phyloP scores from a whole-genome alignment of 1,140 invertebrate species.

The Drosophila ogumai region DNA sequence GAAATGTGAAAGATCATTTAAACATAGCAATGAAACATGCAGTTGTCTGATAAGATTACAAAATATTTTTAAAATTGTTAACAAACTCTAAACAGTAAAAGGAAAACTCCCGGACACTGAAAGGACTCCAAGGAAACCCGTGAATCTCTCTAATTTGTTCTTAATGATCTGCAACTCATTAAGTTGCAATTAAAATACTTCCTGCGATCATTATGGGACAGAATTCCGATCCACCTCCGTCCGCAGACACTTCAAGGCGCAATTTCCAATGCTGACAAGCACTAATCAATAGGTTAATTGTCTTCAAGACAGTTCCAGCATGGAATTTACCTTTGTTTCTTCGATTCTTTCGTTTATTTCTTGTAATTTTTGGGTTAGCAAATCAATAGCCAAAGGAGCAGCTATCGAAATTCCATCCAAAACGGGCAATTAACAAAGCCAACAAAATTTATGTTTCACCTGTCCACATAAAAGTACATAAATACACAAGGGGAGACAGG shows the following conservation, averaged over 20 bases:
- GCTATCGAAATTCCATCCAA: slow-evolving; percentile 60
- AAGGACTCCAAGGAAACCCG: neutral
- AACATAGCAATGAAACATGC: no score
- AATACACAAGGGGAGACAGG: slow-evolving; percentile 68
- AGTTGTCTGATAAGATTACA: no score
- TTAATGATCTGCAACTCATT: slow-evolving; percentile 22
- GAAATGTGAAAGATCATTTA: no score
- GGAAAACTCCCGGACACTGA: neutral
- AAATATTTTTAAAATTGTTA: neutral
- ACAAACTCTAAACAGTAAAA: neutral
- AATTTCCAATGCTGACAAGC: slow-evolving; percentile 69
- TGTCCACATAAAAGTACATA: slow-evolving; percentile 80
- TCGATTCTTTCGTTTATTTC: slow-evolving; percentile 5
- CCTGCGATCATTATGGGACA: slow-evolving; percentile 39
- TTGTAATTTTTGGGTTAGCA: slow-evolving; percentile 24
- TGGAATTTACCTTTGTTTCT: slow-evolving; percentile 39
- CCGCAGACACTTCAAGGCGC: slow-evolving; percentile 13
- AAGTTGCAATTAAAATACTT: slow-evolving; percentile 26
- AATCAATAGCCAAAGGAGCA: slow-evolving; percentile 42
- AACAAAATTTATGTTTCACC: slow-evolving; percentile 84
- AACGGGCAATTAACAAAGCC: slow-evolving; percentile 78
- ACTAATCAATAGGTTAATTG: slow-evolving; percentile 69
- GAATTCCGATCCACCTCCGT: slow-evolving; percentile 19
- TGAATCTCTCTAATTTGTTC: slow-evolving; percentile 3
- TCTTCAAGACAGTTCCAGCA: slow-evolving; percentile 7